Conservation (phyloP, 1,140 invertebrate species). For the Drosophila yakuba region DNA sequence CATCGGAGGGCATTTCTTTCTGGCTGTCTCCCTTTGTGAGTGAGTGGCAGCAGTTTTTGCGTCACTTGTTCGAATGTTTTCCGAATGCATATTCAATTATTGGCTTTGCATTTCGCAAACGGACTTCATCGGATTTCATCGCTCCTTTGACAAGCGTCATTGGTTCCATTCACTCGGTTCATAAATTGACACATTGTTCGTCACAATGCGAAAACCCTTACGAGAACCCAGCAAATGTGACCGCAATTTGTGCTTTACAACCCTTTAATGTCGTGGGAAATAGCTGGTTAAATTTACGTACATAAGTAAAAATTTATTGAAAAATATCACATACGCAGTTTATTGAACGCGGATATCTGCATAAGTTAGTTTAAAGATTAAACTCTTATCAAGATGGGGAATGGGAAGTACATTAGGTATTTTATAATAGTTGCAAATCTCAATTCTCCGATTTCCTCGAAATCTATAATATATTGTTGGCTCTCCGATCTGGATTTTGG, state of each 20-base stretch:
- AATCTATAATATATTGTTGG: neutral
- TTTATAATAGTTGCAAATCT: constrained; percentile 8
- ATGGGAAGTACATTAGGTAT: neutral
- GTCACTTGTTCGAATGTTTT: constrained; percentile 30
- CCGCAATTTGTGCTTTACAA: too few relatives aligned
- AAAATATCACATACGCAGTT: too few relatives aligned
- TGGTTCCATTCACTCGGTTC: constrained; percentile 2
- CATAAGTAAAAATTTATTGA: too few relatives aligned
- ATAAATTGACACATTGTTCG: constrained; percentile 2
- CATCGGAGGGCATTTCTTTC: constrained; percentile 6
- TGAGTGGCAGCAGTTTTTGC: constrained; percentile 53
- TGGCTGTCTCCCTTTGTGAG: constrained; percentile 43
- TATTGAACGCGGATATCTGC: too few relatives aligned
- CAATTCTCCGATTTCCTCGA: neutral
- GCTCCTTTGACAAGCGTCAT: constrained; percentile 11
- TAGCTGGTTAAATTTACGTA: too few relatives aligned
- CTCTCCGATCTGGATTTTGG: neutral
- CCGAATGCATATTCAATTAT: constrained; percentile 54
- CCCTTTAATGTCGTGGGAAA: too few relatives aligned
- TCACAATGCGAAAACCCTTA: neutral
- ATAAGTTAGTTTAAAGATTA: too few relatives aligned
- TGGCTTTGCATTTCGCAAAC: constrained; percentile 19
- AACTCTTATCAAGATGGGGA: too few relatives aligned
- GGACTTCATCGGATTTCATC: neutral
- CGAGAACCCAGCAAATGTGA: neutral